These are phyloP conservation scores for Tetheella fluctuosa DNA, from an alignment of 2,888 invertebrate species.

Conservation along the genomic window DNA sequence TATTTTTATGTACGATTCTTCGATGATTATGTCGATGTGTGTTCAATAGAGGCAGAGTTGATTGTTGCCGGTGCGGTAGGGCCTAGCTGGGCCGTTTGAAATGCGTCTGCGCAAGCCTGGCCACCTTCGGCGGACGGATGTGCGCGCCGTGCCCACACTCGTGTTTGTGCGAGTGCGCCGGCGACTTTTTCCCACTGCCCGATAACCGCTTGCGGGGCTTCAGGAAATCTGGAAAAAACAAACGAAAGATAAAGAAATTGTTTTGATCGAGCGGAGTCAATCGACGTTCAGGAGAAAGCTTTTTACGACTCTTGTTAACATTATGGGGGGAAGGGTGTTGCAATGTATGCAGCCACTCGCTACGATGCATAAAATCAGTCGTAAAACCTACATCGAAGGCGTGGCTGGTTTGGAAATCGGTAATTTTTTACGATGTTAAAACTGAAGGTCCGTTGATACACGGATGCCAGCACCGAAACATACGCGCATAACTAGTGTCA, in stretches of 20 bases:
- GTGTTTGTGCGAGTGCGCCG: constrained; percentile 70
- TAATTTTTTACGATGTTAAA: constrained; percentile 11
- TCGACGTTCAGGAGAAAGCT: constrained; percentile 34
- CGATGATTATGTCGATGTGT: constrained; percentile 20
- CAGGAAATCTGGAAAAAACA: constrained; percentile 86
- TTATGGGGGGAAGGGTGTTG: constrained; percentile 42
- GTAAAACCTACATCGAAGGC: constrained; percentile 48
- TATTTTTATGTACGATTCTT: background rate
- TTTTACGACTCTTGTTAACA: constrained; percentile 50
- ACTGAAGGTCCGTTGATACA: background rate
- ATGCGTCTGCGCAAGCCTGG: constrained; percentile 70
- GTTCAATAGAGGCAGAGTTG: constrained; percentile 44
- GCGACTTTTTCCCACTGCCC: constrained; percentile 78
- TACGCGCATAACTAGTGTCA: background rate
- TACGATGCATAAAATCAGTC: constrained; percentile 56
- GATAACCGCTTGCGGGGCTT: constrained; percentile 86
- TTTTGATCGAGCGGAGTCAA: constrained; percentile 28
- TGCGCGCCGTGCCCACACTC: constrained; percentile 76
- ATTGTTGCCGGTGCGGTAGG: constrained; percentile 27
- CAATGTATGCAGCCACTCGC: constrained; percentile 33
- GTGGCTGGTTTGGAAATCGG: constrained; percentile 23
- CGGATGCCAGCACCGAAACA: constrained; percentile 7
- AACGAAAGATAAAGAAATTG: constrained; percentile 24
- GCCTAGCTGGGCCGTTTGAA: constrained; percentile 77
- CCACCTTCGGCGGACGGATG: constrained; percentile 79